These are phyloP conservation scores for Trachymyrmex septentrionalis DNA, from an alignment of 1,140 invertebrate species.

Conservation along the genomic window DNA sequence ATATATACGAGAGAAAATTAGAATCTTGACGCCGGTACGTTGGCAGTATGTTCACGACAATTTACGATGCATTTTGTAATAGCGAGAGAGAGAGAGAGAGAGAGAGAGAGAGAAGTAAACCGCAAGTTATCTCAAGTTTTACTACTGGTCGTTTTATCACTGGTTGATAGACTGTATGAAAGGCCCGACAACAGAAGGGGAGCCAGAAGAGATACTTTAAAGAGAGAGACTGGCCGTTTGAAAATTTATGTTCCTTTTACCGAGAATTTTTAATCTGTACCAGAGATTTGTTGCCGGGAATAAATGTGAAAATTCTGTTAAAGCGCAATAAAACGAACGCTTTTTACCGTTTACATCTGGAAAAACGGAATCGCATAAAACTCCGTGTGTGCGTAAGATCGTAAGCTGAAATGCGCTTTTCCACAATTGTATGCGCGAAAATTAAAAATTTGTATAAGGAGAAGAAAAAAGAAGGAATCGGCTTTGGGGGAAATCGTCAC, in stretches of 20 bases:
- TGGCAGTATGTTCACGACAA: conserved; percentile 38
- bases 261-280: background rate
- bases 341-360: background rate
- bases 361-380: background rate
- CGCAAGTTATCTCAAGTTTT: conserved; percentile 44
- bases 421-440: background rate
- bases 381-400: background rate
- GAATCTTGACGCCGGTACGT: conserved; percentile 3
- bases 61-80: conserved; percentile 53
- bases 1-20: conserved; percentile 39
- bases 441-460: background rate
- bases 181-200: background rate
- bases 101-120: conserved; percentile 8
- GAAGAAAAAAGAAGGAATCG: background rate
- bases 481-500: background rate
- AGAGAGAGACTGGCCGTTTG: too few species aligned
- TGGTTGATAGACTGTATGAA: conserved; percentile 19
- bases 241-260: background rate
- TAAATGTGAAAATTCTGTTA: background rate
- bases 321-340: background rate
- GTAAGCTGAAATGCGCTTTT: background rate
- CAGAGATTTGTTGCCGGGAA: background rate
- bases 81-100: background rate
- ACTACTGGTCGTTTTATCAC: conserved; percentile 23
- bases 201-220: background rate